Evolutionary conservation across 2,797 vertebrate species (phyloP).

Genomic region (Rhinella marina): DNA sequence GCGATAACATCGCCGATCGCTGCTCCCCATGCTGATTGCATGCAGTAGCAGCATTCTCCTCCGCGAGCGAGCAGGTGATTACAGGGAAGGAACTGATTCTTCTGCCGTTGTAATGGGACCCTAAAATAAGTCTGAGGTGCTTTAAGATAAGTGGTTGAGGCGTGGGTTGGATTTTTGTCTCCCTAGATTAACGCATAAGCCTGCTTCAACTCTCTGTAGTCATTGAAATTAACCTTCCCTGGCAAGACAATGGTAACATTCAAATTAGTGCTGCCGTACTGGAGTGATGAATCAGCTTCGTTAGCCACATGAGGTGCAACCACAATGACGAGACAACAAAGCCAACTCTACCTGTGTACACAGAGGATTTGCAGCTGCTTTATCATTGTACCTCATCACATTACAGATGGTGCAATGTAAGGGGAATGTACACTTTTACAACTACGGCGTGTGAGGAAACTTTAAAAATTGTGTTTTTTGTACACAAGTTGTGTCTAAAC

Average conservation of each 20-base stretch:
- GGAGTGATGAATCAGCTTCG: not conserved
- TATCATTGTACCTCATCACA: not conserved
- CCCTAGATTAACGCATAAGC: not conserved
- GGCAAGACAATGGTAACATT: not conserved
- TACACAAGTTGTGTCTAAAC: not conserved
- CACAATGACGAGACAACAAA: not conserved
- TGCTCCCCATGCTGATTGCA: too few relatives aligned
- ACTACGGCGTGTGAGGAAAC: not conserved
- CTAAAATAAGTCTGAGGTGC: too few relatives aligned
- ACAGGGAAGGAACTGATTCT: too few relatives aligned
- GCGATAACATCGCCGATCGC: not conserved
- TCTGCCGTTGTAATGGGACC: too few relatives aligned
- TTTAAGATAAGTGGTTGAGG: not conserved
- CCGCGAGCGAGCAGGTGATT: too few relatives aligned
- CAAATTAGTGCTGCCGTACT: not conserved
- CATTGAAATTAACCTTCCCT: not conserved
- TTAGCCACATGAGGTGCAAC: not conserved
- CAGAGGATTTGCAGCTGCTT: not conserved
- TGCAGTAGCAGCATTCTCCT: too few relatives aligned
- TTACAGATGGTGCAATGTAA: not conserved
- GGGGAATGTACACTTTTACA: not conserved
- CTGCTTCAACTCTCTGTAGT: not conserved
- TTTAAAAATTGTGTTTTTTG: not conserved
- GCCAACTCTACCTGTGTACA: not conserved
- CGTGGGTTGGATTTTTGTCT: slow-evolving; percentile 8